These are phyloP conservation scores for Apostichopus japonicus DNA, from an alignment of 35 echinoderm and acorn worm species.

Conservation along the genomic window DNA sequence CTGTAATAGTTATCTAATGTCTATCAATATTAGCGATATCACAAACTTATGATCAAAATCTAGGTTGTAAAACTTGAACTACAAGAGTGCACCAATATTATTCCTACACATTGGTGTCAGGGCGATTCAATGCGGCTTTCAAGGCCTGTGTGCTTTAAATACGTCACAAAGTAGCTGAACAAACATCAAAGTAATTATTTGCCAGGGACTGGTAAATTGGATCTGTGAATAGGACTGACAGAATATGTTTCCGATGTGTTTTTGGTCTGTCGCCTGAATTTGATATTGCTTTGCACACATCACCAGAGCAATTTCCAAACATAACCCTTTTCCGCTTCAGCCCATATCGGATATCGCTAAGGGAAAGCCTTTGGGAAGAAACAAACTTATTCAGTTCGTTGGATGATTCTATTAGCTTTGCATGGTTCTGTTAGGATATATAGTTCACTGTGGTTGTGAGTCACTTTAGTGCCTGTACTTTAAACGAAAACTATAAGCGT, in stretches of 20 bases:
- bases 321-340: not conserved
- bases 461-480: not conserved
- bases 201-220: not conserved
- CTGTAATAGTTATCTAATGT: too few species aligned
- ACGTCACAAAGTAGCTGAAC: not conserved
- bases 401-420: not conserved
- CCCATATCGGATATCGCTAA: not conserved
- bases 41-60: too few species aligned
- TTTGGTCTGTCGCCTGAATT: not conserved
- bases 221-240: not conserved
- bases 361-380: constrained; percentile 7
- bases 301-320: not conserved
- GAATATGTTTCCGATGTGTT: not conserved
- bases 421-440: not conserved
- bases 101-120: too few species aligned
- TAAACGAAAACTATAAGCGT: not conserved
- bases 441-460: not conserved
- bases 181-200: not conserved
- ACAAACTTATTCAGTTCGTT: not conserved
- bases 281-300: not conserved
- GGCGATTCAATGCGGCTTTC: too few species aligned
- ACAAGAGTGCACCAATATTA: too few species aligned
- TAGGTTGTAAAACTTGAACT: too few species aligned
- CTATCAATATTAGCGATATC: too few species aligned
- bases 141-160: too few species aligned